phyloP scores from a whole-genome alignment of 2,113 vertebrate species.

The Clarias magur region DNA sequence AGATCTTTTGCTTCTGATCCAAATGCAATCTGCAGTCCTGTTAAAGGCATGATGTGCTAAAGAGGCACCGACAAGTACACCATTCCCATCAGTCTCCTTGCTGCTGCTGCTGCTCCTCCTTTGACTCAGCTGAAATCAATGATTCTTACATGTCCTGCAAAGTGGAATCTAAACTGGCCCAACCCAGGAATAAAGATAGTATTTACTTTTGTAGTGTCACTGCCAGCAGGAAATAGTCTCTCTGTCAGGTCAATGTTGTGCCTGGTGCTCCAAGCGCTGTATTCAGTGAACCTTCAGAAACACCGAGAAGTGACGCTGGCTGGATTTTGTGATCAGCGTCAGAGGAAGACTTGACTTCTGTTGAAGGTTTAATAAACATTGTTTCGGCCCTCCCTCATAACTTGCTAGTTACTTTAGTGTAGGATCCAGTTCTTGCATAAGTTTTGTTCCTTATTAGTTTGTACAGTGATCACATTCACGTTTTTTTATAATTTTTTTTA shows the following conservation, averaged over 20 bases:
- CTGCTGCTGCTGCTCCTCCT: slow-evolving; percentile 1
- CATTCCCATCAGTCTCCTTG: slow-evolving; percentile 27
- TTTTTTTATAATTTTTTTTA: neutral
- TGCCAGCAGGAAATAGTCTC: slow-evolving; percentile 42
- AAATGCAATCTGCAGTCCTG: neutral
- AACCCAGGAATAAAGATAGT: slow-evolving; percentile 8
- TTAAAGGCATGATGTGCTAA: slow-evolving; percentile 32
- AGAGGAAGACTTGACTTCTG: neutral
- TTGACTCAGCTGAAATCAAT: slow-evolving; percentile 11
- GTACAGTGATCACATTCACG: slow-evolving; percentile 31
- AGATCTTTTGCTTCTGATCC: neutral
- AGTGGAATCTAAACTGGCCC: slow-evolving; percentile 11
- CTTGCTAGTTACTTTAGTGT: neutral
- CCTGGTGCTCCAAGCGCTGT: neutral
- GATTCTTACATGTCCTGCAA: slow-evolving; percentile 17
- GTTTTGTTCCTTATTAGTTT: slow-evolving; percentile 5
- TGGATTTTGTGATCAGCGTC: neutral
- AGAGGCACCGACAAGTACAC: slow-evolving; percentile 35
- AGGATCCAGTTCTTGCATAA: neutral
- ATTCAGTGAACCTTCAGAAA: slow-evolving; percentile 18
- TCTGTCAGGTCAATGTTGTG: slow-evolving; percentile 25
- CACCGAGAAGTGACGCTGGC: neutral
- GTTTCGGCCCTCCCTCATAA: neutral
- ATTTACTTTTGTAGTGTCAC: slow-evolving; percentile 32
- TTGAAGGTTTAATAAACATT: slow-evolving; percentile 13